These are phyloP conservation scores for Arrhopalites spinosus DNA, from an alignment of 2,888 invertebrate species.

Conservation along the genomic window DNA sequence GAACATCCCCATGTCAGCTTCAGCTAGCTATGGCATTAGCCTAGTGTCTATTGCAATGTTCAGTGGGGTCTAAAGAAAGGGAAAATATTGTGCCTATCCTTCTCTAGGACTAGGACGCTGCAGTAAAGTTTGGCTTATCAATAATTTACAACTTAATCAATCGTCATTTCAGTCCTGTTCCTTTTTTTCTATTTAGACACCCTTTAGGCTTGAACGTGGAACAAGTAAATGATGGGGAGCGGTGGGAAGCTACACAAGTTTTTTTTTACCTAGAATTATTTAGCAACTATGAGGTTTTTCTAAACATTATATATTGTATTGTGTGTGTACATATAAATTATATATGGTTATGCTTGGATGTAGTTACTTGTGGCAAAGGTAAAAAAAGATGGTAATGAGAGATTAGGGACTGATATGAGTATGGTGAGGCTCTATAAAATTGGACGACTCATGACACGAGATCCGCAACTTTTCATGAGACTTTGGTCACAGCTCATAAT, in stretches of 20 bases:
- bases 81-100: background rate
- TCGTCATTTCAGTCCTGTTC: background rate
- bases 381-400: too few species aligned
- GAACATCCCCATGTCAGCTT: background rate
- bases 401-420: too few species aligned
- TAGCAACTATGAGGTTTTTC: background rate
- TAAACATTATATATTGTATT: too few species aligned
- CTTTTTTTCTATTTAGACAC: background rate
- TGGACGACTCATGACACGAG: too few species aligned
- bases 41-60: background rate
- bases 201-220: background rate
- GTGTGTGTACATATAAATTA: too few species aligned
- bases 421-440: too few species aligned
- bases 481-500: too few species aligned
- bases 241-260: background rate
- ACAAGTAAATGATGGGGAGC: background rate
- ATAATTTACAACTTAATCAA: constrained; percentile 2
- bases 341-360: too few species aligned
- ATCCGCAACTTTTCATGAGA: too few species aligned
- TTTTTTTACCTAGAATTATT: background rate
- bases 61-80: background rate
- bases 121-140: constrained; percentile 3
- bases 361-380: too few species aligned
- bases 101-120: background rate
- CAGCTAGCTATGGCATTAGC: background rate